phyloP scores from a whole-genome alignment of 1,140 invertebrate genomes.

The Brachionus manjavacas region DNA sequence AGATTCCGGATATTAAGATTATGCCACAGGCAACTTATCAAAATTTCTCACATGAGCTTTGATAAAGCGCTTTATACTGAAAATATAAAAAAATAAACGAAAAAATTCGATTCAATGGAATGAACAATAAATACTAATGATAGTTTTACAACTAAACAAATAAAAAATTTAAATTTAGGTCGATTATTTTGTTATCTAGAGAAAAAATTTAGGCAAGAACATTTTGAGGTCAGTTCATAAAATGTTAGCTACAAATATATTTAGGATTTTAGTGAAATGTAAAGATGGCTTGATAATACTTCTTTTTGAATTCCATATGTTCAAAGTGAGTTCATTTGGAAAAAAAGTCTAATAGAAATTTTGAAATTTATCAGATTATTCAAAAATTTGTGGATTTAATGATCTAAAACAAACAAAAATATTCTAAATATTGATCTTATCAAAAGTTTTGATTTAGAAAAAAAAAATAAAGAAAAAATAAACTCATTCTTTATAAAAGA shows the following conservation, averaged over 20 bases:
- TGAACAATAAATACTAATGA: background rate
- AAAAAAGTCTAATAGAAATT: no score
- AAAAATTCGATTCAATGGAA: background rate
- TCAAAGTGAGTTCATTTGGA: no score
- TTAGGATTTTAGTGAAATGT: background rate
- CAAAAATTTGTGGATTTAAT: no score
- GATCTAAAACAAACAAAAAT: no score
- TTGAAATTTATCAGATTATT: no score
- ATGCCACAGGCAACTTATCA: background rate
- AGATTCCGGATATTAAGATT: background rate
- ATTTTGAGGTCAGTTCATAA: background rate
- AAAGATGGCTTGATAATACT: no score
- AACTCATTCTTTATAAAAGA: no score
- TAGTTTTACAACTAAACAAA: background rate
- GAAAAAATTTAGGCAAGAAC: background rate
- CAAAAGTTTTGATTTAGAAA: no score
- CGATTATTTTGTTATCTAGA: background rate
- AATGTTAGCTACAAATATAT: background rate
- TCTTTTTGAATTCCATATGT: no score
- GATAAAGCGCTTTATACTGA: background rate
- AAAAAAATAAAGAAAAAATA: no score
- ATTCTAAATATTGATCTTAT: no score
- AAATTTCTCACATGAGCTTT: background rate
- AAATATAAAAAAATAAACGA: background rate
- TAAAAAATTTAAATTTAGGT: background rate